Base-by-base conservation (phyloP, 2,888 invertebrate genomes). In the Agrotis ipsilon region DNA sequence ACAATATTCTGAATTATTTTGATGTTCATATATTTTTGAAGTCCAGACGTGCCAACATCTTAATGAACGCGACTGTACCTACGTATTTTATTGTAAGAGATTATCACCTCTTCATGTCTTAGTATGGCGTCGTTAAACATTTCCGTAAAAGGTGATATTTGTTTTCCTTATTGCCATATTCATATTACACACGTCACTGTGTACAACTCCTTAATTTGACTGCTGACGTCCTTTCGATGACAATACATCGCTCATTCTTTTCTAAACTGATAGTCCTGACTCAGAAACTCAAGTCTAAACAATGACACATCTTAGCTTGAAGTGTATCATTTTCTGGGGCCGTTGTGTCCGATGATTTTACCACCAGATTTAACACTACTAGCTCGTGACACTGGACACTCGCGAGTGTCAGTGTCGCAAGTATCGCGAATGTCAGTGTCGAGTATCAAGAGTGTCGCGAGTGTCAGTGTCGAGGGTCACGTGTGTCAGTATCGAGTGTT, bases 231-330 rank as follows among this genome's bases (percentile, higher is more conserved):
- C 9, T 27, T 51, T 14, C 6, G 9, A 14, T 39, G 54, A 46
- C 21, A 59, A 19, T 19, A 65, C 7, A 32, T 32, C 32, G 39
- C 11, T 11, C 39, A 11, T 39, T 11, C 11, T 67, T 52, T 43
- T 45, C 52, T 69, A 32, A 55, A 39, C 54, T 39, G 14, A 24
- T 24, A 48, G 19, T 18, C 11, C 18, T 48, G 48, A 70, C 19
- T 46, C 46, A 68, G 39, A 46, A 21, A n/a, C 21, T 54, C 5
- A 32, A 55, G 14, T 43, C 14, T 45, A 7, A 46, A 39, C 46
- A 68, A 69, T 48, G 19, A 39, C 32, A 55, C n/a, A 55, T 55
- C 6, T 7, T n/a, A n/a, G 16, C n/a, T 32, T 27, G 6, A 55
- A 32, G n/a, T 32, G 55, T 55, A 55, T 32, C 55, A 32, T 13